phyloP scores from a whole-genome alignment of 37 sponge, comb jelly and placozoan genomes.

The Axinella damicornis region DNA sequence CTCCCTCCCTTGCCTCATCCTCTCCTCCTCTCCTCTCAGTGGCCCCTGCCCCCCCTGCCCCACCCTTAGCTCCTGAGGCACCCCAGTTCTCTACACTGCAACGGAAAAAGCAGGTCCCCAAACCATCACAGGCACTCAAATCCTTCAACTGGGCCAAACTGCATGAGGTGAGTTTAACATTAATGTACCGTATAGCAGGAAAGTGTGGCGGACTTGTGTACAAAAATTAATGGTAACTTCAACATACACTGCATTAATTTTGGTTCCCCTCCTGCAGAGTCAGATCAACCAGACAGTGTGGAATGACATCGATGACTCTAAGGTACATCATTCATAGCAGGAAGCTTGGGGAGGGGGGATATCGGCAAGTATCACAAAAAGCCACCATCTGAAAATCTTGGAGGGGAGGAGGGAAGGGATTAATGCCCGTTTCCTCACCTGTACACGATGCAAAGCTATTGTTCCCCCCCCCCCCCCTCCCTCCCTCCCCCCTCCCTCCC shows the following conservation, averaged over 20 bases:
- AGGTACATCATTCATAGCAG: too few relatives aligned
- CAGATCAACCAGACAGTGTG: constrained; percentile 63
- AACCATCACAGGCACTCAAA: constrained; percentile 77
- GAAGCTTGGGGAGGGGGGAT: too few relatives aligned
- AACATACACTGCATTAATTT: background rate
- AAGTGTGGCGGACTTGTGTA: too few relatives aligned
- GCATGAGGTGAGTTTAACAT: constrained; percentile 28
- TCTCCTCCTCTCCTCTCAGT: background rate
- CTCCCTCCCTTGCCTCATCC: constrained; percentile 23
- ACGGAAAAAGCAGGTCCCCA: constrained; percentile 41
- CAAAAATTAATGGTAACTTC: too few relatives aligned
- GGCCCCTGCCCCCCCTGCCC: constrained; percentile 39
- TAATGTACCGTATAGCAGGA: background rate
- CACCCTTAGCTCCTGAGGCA: background rate
- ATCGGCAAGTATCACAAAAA: too few relatives aligned
- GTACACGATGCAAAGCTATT: too few relatives aligned
- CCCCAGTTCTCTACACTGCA: background rate
- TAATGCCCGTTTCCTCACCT: too few relatives aligned
- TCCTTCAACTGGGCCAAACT: constrained; percentile 89
- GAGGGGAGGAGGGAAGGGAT: too few relatives aligned
- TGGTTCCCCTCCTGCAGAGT: background rate
- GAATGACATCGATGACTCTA: constrained; percentile 67
- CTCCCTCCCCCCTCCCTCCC: too few relatives aligned
- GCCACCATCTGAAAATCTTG: too few relatives aligned
- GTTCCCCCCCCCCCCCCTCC: too few relatives aligned